These are phyloP conservation scores for Phymastichus coffea DNA, from an alignment of 1,140 invertebrate species.

Conservation along the genomic window DNA sequence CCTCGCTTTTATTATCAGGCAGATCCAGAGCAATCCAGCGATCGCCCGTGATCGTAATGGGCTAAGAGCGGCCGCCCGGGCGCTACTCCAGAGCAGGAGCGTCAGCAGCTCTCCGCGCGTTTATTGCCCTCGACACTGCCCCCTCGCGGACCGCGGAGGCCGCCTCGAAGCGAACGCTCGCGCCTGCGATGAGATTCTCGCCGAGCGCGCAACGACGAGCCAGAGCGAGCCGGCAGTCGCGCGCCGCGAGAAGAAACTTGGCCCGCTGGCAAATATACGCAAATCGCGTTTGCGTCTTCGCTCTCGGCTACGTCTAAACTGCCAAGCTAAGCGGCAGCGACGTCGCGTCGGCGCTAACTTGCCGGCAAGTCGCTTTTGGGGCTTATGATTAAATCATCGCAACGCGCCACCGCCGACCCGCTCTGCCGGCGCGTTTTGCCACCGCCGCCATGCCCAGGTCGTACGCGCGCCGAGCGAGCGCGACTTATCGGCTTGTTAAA, in stretches of 20 bases:
- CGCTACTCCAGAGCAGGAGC: no score
- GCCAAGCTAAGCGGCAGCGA: not conserved
- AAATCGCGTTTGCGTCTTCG: conserved; percentile 14
- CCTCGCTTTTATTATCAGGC: conserved; percentile 26
- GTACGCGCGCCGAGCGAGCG: no score
- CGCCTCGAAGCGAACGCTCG: no score
- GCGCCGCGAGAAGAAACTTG: no score
- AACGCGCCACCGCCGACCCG: no score
- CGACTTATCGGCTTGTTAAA: no score
- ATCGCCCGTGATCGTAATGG: conserved; percentile 25
- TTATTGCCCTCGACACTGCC: conserved; percentile 27
- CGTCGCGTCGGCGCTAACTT: not conserved
- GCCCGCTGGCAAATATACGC: not conserved
- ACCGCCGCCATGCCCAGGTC: no score
- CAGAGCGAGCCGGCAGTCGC: no score
- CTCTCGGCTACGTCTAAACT: not conserved
- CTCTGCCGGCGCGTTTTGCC: no score
- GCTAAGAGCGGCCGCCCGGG: not conserved
- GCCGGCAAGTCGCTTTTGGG: not conserved
- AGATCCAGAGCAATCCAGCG: conserved; percentile 19
- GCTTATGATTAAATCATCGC: conserved; percentile 3
- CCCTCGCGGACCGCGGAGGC: no score
- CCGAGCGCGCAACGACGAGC: no score
- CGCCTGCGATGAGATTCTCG: no score
- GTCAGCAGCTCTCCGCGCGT: conserved; percentile 14